Base-by-base conservation (phyloP, 2,888 invertebrate genomes). In the Galeopsomyia nigrocyanea region DNA sequence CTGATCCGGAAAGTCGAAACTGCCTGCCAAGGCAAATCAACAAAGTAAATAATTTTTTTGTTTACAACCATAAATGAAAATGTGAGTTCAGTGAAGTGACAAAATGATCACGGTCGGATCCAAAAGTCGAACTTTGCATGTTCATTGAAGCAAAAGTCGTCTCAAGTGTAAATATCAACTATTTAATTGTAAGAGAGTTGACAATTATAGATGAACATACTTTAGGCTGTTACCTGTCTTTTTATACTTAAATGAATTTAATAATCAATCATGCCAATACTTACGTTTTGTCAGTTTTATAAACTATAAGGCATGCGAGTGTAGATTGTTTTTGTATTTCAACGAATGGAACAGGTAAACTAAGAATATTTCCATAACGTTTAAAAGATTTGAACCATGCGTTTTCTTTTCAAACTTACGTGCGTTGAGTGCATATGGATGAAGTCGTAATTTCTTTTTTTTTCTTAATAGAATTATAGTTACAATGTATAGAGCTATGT, bases 151-250 rank as follows among this genome's bases (percentile, higher is more conserved):
- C 39, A 56, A 53, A 63, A 61, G 17, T 56, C 31, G 26, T 73
- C 10, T 17, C 62, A 53, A 67, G 67, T 70, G 70, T 3, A 72
- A 68, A 72, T 50, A 53, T 31, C 19, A 21, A 62, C 13, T 62
- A 53, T 57, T 66, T 62, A 73, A 61, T 56, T 26, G 53, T 50
- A 55, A 61, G 16, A 58, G 19, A 63, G 62, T 63, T 5, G 16
- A 61, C 65, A 66, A 31, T 66, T 60, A 57, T 56, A 51, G 22
- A 31, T 74, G 57, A 73, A 53, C 16, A 73, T 51, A 53, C 47
- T 65, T 57, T 74, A 71, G 67, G 60, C 64, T 57, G 66, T 75
- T 69, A 68, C 71, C 53, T 75, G 60, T 66, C 71, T 65, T 75
- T 75, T 75, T 75, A 75, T 69, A 72, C 69, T 63, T 51, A 68